A percentile compares a stretch with the other conserved stretches of the same genome.
Conservation (phyloP, 2,888 invertebrate genomes). For the Ptychoptera contaminata region DNA sequence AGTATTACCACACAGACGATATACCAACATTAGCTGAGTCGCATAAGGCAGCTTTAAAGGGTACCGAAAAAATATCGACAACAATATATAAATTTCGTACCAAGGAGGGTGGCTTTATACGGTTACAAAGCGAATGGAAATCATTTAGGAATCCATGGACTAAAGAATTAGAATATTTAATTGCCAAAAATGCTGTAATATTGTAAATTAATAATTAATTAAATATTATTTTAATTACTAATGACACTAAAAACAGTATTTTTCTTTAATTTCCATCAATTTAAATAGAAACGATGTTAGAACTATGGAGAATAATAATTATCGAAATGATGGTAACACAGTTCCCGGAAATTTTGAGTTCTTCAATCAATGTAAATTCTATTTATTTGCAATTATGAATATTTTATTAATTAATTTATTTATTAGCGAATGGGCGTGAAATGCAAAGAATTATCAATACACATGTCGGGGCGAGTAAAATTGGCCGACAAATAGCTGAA, state of each 20-base stretch:
- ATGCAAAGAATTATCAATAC: constrained; percentile 56
- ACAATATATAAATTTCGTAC: constrained; percentile 68
- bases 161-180: constrained; percentile 80
- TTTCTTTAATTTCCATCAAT: constrained; percentile 30
- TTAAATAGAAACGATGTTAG: constrained; percentile 33
- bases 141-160: constrained; percentile 92
- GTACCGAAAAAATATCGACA: constrained; percentile 40
- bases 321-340: constrained; percentile 25
- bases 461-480: constrained; percentile 69
- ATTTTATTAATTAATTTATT: background rate
- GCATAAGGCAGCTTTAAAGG: constrained; percentile 63
- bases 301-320: constrained; percentile 30
- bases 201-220: constrained; percentile 27
- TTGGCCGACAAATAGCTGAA: constrained; percentile 70
- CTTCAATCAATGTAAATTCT: constrained; percentile 35
- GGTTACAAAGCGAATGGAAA: constrained; percentile 71
- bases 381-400: background rate
- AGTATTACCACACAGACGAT: constrained; percentile 75
- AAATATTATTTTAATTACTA: too few relatives aligned
- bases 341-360: constrained; percentile 34
- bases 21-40: constrained; percentile 63
- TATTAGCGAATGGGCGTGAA: constrained; percentile 39
- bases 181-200: constrained; percentile 70
- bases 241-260: too few relatives aligned
- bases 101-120: constrained; percentile 54